Base-by-base conservation (phyloP, 2,113 vertebrate genomes). In the Corythornis vintsioides region DNA sequence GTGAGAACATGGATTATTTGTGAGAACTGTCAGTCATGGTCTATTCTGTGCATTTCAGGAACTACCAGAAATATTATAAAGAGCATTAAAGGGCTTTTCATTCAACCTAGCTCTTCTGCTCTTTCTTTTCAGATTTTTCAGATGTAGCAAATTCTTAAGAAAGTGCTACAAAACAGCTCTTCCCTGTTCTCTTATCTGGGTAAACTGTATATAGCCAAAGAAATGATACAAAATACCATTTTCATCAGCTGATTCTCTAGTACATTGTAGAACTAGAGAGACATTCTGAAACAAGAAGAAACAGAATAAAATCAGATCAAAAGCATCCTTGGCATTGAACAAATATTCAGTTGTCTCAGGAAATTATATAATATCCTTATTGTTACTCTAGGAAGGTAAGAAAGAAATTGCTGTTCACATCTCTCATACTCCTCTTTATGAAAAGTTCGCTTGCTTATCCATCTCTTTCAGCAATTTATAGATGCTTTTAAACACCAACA, bases 1-100 rank as follows among this genome's bases (percentile, higher is more conserved):
- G 1, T 22, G 22, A 73, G 15, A 25, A 13, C 1, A 31, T n/a
- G 13, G 11, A 22, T 19, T 72, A 12, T 28, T 35, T 2, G 1
- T 17, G 15, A 74, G 17, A 71, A 12, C 10, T 43, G 4, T 22
- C 33, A 47, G 21, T 8, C 13, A 45, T 4, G 7, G 22, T 9
- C 7, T 43, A 3, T 26, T 18, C 50, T 69, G 45, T 15, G 11
- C 3, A 0, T 5, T 63, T 35, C 40, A 64, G 48, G 12, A 59
- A 29, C 43, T 38, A 28, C 5, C 25, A 76, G 15, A 7, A 77
- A 40, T 13, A 26, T 29, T 48, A 35, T 3, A 75, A 72, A 65
- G 25, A 56, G 0, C 16, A 42, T 10, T 19, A 45, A 48, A 78
- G 73, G 11, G 6, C 13, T 83, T 74, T 84, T 77, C 18, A 35